These are phyloP conservation scores for Nomada lathburiana DNA, from an alignment of 2,888 invertebrate genomes.

Conservation along the genomic window DNA sequence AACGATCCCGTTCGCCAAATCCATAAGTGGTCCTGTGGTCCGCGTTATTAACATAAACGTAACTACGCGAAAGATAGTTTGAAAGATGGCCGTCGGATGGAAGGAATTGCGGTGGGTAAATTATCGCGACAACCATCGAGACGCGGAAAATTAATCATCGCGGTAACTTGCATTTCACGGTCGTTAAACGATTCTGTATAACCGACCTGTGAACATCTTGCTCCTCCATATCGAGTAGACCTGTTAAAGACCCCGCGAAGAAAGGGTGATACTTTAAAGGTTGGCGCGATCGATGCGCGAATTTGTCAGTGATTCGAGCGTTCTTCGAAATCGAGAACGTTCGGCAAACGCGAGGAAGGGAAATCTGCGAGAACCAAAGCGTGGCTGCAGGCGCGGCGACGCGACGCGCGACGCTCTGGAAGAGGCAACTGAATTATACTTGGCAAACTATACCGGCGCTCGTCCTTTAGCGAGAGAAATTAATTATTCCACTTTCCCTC, in stretches of 20 bases:
- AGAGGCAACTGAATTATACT: conserved; percentile 54
- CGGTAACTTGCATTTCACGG: not conserved
- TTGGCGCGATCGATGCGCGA: not conserved
- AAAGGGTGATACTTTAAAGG: not conserved
- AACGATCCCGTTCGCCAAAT: not conserved
- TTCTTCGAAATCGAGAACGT: too few species aligned
- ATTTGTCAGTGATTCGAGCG: not conserved
- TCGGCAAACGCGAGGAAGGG: not conserved
- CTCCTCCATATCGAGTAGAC: conserved; percentile 8
- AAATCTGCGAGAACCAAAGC: not conserved
- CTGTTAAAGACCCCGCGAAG: not conserved
- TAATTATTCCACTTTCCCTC: conserved; percentile 72
- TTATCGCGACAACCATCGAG: conserved; percentile 1
- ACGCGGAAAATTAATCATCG: conserved; percentile 1
- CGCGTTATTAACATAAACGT: conserved; percentile 1
- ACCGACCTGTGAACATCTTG: not conserved
- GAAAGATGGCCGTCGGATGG: not conserved
- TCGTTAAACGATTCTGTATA: conserved; percentile 3
- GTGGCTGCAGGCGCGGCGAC: too few species aligned
- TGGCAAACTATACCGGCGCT: conserved; percentile 35
- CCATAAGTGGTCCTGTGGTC: not conserved
- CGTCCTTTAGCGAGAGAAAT: conserved; percentile 62
- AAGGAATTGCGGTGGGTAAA: not conserved
- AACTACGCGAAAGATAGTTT: not conserved
- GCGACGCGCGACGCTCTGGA: not conserved